phyloP scores from a whole-genome alignment of 2,888 invertebrate genomes.

The Philereme vetulata region DNA sequence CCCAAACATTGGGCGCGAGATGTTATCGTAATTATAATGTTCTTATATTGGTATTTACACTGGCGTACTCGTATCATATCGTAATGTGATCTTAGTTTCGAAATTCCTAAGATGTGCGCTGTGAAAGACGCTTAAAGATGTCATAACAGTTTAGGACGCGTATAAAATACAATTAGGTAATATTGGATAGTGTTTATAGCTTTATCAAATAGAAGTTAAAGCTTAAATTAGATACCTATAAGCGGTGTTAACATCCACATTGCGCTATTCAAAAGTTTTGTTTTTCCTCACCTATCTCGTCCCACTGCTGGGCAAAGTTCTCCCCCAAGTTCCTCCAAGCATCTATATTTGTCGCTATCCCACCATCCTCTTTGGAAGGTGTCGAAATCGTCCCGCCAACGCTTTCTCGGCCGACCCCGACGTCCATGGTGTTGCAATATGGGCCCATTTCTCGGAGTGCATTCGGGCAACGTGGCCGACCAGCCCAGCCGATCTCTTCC shows the following conservation, averaged over 20 bases:
- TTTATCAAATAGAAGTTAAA: slow-evolving; percentile 34
- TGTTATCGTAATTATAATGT: slow-evolving; percentile 80
- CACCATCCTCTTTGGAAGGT: too few relatives aligned
- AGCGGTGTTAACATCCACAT: slow-evolving; percentile 26
- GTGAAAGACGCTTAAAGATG: slow-evolving; percentile 41
- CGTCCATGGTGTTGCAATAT: too few relatives aligned
- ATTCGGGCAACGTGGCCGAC: too few relatives aligned
- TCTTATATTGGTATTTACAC: slow-evolving; percentile 79
- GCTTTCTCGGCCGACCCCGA: too few relatives aligned
- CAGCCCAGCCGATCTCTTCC: too few relatives aligned
- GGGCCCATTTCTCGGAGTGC: too few relatives aligned
- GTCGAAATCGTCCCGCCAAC: too few relatives aligned
- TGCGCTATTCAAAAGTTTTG: slow-evolving; percentile 22
- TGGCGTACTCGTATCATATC: slow-evolving; percentile 41
- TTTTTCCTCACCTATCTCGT: too few relatives aligned
- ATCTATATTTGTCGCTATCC: too few relatives aligned
- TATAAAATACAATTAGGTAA: slow-evolving; percentile 34
- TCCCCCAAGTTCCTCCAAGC: too few relatives aligned
- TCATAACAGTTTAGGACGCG: slow-evolving; percentile 34
- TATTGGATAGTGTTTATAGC: slow-evolving; percentile 36
- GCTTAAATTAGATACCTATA: slow-evolving; percentile 30
- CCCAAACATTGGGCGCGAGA: slow-evolving; percentile 73
- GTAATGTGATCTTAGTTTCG: slow-evolving; percentile 39
- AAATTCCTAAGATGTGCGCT: slow-evolving; percentile 34
- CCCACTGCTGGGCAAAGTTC: too few relatives aligned